Base-by-base conservation (phyloP, 2,797 vertebrate genomes). In the Taeniopygia guttata region DNA sequence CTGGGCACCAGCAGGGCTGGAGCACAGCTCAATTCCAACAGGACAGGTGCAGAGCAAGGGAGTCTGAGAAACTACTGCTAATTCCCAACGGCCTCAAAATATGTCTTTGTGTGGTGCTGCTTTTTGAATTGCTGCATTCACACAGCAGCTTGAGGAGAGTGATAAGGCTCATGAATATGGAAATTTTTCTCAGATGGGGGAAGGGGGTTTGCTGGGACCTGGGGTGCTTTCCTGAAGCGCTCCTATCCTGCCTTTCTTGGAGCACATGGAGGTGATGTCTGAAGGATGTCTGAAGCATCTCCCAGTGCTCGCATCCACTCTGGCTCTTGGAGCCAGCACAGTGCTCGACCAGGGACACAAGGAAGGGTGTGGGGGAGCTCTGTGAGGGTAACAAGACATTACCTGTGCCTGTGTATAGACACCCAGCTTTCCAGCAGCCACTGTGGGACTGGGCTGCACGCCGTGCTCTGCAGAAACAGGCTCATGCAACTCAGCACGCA, bases 111-210 rank as follows among this genome's bases (percentile, higher is more conserved):
- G 81, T 40, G 67, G 70, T 70, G 72, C 59, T 79, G 93, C 67
- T 74, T 82, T 90, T 56, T 83, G 93, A 91, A 87, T 76, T 42
- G 88, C 88, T 77, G 59, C 7, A 1, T 81, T 96, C 89, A 58
- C 68, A 9, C 74, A 60, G 93, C 95, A 94, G 95, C 93, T 93
- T 96, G 95, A 96, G 83, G 84, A 92, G 72, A 92, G 54, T 5
- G 95, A 96, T 95, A 96, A 96, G 93, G 20, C 60, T 95, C 72
- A 93, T 95, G 88, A 93, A 96, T 95, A 96, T 95, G 93, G 55
- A 96, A 87, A 45, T 74, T 52, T 38, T 60, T 52, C 75, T 92
- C 52, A 12, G 68, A 93, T 58, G 72, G 45, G 56, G 56, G 49
- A 77, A 84, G 60, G 48, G 66, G 49, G 26, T 69, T 74, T 87